Evolutionary conservation across 2,888 invertebrate genomes (phyloP).

Genomic region (Andricus quercusramuli): DNA sequence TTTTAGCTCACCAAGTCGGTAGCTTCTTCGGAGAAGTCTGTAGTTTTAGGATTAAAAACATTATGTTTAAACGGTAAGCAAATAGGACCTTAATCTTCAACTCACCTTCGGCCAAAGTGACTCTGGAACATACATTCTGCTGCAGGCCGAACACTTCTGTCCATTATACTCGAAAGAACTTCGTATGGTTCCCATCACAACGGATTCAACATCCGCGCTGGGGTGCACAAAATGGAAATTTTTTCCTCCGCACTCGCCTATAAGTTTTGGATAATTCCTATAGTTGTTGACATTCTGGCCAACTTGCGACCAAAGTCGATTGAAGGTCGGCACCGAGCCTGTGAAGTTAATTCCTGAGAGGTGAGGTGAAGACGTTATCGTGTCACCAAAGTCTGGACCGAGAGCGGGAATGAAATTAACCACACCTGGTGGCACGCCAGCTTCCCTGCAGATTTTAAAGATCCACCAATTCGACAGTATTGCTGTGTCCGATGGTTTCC

Average conservation of each 20-base stretch:
- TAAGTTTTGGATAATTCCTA: constrained; percentile 93
- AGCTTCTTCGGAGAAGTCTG: too few species aligned
- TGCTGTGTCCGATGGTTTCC: constrained; percentile 99
- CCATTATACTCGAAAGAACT: constrained; percentile 98
- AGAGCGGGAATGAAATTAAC: constrained; percentile 98
- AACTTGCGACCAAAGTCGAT: constrained; percentile 94
- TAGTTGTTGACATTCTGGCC: constrained; percentile 92
- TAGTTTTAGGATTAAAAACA: too few species aligned
- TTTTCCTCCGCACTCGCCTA: constrained; percentile 99
- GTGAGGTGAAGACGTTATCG: constrained; percentile 90
- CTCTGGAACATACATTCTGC: constrained; percentile 96
- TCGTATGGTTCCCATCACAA: constrained; percentile 91
- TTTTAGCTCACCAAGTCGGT: too few species aligned
- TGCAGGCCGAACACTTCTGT: constrained; percentile 99
- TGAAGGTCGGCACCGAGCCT: constrained; percentile 98
- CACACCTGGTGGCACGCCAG: constrained; percentile 97
- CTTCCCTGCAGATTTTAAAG: constrained; percentile 95
- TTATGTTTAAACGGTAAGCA: too few species aligned
- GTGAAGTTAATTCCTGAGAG: constrained; percentile 98
- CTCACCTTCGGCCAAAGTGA: constrained; percentile 88
- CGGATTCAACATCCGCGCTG: constrained; percentile 90
- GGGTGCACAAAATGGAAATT: constrained; percentile 99
- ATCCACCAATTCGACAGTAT: constrained; percentile 96
- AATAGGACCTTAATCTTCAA: neutral
- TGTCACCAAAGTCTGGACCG: constrained; percentile 96